Evolutionary conservation across 2,888 invertebrate genomes (phyloP), one percentile per base, ranked within the genome.

Genomic region (Coleophora flavipennella): DNA sequence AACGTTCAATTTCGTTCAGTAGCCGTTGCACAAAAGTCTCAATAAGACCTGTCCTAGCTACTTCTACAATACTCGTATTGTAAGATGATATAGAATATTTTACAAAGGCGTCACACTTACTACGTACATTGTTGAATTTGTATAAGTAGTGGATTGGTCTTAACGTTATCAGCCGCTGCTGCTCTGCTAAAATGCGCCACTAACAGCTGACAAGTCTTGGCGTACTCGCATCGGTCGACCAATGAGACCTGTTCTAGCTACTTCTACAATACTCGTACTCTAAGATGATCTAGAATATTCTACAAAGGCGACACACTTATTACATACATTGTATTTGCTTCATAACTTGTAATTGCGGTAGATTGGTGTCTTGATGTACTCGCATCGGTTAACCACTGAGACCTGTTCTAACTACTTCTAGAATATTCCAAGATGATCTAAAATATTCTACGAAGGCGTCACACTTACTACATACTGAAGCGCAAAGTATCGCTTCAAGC

Each of bases 371-470:
- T 8, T 96, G 64, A 94, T 96, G 83, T 99, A 99, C 80, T 99
- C 97, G 85, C 98, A 98, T 40, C 98, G 89, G 3, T 96, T 97
- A 46, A 98, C 96, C 48, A 97, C 96, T 0, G 97, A 96, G 48
- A 98, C 78, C 81, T 98, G 98, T 57, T 99, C 99, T 48, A 99
- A 80, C 64, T 99, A 98, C 62, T 99, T 98, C 57, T 95, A 93
- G 0, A 99, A 93, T 86, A 97, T 96, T 33, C 97, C 97, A n/a
- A n/a, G n/a, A n/a, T n/a, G n/a, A n/a, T n/a, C n/a, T n/a, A n/a
- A n/a, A n/a, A n/a, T n/a, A n/a, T n/a, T n/a, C n/a, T n/a, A n/a
- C n/a, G n/a, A n/a, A n/a, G n/a, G n/a, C n/a, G n/a, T n/a, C n/a
- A n/a, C n/a, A n/a, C n/a, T n/a, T n/a, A n/a, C n/a, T n/a, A n/a